A percentile compares a stretch with the other conserved stretches of the same genome.
phyloP scores from a whole-genome alignment of 2,888 invertebrate species.

The Strigamia crassipes region DNA sequence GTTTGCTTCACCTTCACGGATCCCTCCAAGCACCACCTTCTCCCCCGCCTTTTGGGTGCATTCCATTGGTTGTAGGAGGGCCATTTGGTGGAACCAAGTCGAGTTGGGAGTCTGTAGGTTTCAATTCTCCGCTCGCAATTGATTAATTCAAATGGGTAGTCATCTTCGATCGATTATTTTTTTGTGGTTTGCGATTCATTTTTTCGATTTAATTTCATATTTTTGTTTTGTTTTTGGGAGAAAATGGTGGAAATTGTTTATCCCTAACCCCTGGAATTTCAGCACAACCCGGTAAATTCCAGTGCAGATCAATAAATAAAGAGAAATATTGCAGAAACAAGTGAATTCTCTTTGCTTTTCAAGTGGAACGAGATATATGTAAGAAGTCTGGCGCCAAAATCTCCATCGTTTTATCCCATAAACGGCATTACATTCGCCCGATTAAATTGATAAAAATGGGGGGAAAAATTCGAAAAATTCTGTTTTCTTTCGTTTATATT shows the following conservation, averaged over 20 bases:
- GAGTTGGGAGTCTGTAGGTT: background rate
- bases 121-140: background rate
- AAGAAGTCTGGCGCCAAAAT: background rate
- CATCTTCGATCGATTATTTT: background rate
- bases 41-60: conserved; percentile 39
- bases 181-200: background rate
- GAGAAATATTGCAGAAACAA: conserved; percentile 11
- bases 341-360: conserved; percentile 1
- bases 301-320: background rate
- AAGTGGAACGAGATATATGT: background rate
- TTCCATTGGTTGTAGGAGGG: conserved; percentile 42
- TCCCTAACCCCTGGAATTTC: background rate
- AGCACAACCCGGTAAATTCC: conserved; percentile 1
- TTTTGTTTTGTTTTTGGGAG: background rate
- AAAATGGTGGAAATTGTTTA: background rate
- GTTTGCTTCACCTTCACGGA: conserved; percentile 39
- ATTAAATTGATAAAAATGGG: background rate
- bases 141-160: background rate
- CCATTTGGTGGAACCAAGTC: conserved; percentile 12
- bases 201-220: background rate
- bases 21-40: conserved; percentile 28
- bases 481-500: too few species aligned
- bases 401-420: background rate
- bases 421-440: background rate
- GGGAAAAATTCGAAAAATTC: background rate